Base-by-base conservation (phyloP, 2,888 invertebrate genomes). In the Drosophila mimetica region DNA sequence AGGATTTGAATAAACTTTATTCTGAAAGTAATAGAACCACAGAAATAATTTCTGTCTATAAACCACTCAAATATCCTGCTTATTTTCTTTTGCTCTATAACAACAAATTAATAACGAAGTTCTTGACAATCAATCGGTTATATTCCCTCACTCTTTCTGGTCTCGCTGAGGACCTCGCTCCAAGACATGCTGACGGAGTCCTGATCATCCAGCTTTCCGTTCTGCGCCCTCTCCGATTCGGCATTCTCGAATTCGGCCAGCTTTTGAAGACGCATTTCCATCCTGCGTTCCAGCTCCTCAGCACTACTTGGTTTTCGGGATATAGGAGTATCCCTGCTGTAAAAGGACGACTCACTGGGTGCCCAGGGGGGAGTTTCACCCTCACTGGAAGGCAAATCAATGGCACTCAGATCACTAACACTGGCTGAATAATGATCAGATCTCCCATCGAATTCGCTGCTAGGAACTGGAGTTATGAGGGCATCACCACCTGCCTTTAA, bases 211-310 rank as follows among this genome's bases (percentile, higher is more conserved):
- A 2, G 5, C 13, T 37, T 32, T 0, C 25, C 42, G 13, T 13
- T 13, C 34, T 59, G 28, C 7, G 14, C 11, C 2, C 20, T 14
- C 37, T 48, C 50, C 30, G 46, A 34, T 28, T 74, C 41, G 5
- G 48, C 28, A 18, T 84, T 86, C 52, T 81, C 80, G 14, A 54
- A 74, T 4, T 71, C 60, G 0, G 86, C 78, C 3, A 81, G 50
- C 25, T 73, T 75, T 5, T 59, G 47, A n/a, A 81, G 52, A 1
- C 80, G 78, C 3, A 59, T 1, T 1, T 41, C 25, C 86, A 84
- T 86, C 2, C 84, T 84, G 3, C 67, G 32, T 5, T 71, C 60
- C 6, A 86, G 8, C 11, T 80, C 67, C 4, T 25, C 57, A 0
- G 5, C 14, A 34, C 22, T 44, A 25, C 76, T 79, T 0, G 28